Base-by-base conservation (phyloP, 2,113 vertebrate species). In the Gobiocypris rarus region DNA sequence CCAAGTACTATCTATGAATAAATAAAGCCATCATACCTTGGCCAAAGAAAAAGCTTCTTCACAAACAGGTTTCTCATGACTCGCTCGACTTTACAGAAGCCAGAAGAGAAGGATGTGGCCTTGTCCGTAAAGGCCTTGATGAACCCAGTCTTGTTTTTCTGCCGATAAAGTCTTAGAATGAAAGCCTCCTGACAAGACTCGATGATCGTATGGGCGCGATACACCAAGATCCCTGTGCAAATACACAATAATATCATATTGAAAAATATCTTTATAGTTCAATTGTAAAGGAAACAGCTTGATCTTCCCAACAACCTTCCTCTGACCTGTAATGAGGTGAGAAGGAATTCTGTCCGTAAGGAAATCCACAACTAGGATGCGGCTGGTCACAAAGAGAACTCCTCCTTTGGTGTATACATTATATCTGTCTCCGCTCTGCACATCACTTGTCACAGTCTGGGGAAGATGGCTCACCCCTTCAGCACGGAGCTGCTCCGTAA, bases 51-150 rank as follows among this genome's bases (percentile, higher is more conserved):
- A 43, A 99, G 95, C 82, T 99, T 99, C 91, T 92, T 96, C 34
- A 99, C 96, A 74, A 99, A 99, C 81, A 99, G 96, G 90, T 96
- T 99, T 80, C 97, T 96, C 98, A 99, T 99, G 84, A 97, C 97
- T 52, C 98, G 96, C 91, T 99, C 97, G 90, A 99, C 98, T 0
- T 97, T 96, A 89, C 98, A 99, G 93, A 99, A 99, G 1, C 98
- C 98, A 0, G 96, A 94, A 81, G 94, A 95, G 90, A 99, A 98
- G 43, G 98, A 94, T 0, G 95, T 93, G 0, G 96, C 96, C n/a
- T 97, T 98, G 90, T 99, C 98, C 9, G 97, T 97, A 90, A 99
- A 99, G 81, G 98, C 98, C 91, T 99, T 99, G 81, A 99, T 97
- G 91, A 99, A 99, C 38, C 98, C 98, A 0, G 95, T 95, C 89